Conservation (phyloP, 2,888 invertebrate species). For the Pomacea canaliculata region DNA sequence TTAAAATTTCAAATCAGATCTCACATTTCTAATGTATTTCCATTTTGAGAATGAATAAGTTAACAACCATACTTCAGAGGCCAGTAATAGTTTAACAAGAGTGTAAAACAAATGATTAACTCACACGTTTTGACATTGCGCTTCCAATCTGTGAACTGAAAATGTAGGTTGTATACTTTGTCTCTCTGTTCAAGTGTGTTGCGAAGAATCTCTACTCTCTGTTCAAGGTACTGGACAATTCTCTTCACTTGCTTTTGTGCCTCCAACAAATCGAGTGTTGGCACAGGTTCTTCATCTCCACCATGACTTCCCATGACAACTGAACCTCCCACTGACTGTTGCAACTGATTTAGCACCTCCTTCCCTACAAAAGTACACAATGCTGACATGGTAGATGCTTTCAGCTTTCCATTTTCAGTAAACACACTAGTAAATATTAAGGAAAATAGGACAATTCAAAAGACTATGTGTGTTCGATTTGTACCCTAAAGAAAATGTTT, state of each 20-base stretch:
- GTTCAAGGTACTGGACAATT: conserved; percentile 60
- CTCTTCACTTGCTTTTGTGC: conserved; percentile 61
- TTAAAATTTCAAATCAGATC: too few species aligned
- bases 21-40: too few species aligned
- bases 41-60: too few species aligned
- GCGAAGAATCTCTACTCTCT: conserved; percentile 58
- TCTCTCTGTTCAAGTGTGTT: conserved; percentile 54
- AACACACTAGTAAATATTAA: background rate
- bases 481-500: too few species aligned
- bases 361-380: conserved; percentile 44
- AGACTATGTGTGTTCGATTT: too few species aligned
- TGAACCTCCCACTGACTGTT: conserved; percentile 34
- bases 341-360: conserved; percentile 56
- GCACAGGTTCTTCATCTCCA: conserved; percentile 47
- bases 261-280: conserved; percentile 62
- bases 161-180: conserved; percentile 45
- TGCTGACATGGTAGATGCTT: background rate
- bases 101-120: conserved; percentile 7
- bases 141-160: conserved; percentile 54
- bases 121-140: conserved; percentile 54
- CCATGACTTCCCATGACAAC: conserved; percentile 34
- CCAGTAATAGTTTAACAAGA: background rate
- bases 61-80: too few species aligned
- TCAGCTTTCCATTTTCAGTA: background rate
- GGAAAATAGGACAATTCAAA: background rate